phyloP scores from a whole-genome alignment of 2,113 vertebrate species.

The Chloropsis hardwickii region DNA sequence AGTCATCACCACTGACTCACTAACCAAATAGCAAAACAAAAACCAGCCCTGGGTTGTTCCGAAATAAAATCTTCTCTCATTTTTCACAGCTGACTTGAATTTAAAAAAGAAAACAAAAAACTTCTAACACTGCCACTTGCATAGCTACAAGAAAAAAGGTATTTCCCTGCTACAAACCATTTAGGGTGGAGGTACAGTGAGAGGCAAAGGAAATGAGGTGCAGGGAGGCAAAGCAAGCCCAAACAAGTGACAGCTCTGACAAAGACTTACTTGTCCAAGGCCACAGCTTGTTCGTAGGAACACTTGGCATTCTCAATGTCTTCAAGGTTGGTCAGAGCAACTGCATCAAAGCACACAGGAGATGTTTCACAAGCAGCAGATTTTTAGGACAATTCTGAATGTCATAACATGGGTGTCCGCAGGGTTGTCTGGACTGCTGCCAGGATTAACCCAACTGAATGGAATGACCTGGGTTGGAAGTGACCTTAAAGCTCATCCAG shows the following conservation, averaged over 20 bases:
- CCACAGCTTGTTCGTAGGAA: constrained; percentile 86
- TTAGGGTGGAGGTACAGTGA: not conserved
- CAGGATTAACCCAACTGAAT: not conserved
- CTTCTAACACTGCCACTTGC: not conserved
- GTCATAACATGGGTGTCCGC: not conserved
- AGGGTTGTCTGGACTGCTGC: not conserved
- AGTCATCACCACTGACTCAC: not conserved
- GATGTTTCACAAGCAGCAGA: not conserved
- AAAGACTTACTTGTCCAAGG: constrained; percentile 84
- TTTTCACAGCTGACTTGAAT: not conserved
- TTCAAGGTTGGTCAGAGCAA: constrained; percentile 92
- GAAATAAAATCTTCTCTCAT: not conserved
- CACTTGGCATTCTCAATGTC: constrained; percentile 88
- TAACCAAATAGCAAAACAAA: not conserved
- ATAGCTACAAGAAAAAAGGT: not conserved
- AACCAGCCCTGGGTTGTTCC: not conserved
- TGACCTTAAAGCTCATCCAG: not conserved
- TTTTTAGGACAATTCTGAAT: not conserved
- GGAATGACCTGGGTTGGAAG: not conserved
- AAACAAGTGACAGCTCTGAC: not conserved
- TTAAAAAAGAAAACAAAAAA: too few relatives aligned
- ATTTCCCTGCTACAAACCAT: not conserved
- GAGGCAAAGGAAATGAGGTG: not conserved
- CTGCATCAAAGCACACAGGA: constrained; percentile 66
- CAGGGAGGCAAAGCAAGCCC: not conserved